phyloP scores from a whole-genome alignment of 2,797 vertebrate species.

The Cheirogaleus major region DNA sequence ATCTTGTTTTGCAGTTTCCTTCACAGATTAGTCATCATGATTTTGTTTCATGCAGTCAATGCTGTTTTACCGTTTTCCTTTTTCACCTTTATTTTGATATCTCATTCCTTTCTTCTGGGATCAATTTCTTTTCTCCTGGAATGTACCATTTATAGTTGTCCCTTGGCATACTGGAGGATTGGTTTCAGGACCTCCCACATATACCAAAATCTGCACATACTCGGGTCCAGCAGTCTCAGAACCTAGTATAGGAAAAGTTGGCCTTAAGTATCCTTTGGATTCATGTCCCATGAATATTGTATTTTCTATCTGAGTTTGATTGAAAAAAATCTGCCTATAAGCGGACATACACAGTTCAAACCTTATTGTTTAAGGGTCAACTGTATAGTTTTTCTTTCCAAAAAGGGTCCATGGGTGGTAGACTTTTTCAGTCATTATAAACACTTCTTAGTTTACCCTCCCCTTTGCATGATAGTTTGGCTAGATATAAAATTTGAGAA shows the following conservation, averaged over 20 bases:
- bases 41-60: not conserved
- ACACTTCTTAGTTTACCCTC: not conserved
- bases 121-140: not conserved
- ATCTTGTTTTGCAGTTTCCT: not conserved
- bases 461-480: not conserved
- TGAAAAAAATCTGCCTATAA: no score
- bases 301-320: not conserved
- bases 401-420: not conserved
- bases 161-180: not conserved
- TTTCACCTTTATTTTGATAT: not conserved
- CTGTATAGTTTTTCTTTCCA: not conserved
- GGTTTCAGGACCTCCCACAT: not conserved
- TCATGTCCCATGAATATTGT: not conserved
- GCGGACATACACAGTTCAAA: no score
- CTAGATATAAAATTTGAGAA: not conserved
- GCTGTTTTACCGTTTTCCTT: not conserved
- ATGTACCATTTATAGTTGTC: not conserved
- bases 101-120: not conserved
- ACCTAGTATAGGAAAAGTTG: not conserved
- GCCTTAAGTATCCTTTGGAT: not conserved
- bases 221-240: not conserved
- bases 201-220: not conserved
- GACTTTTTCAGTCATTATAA: not conserved
- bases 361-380: no score
- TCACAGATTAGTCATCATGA: not conserved